Evolutionary conservation across 1,140 invertebrate species (phyloP).

Genomic region (Neodiprion lecontei): DNA sequence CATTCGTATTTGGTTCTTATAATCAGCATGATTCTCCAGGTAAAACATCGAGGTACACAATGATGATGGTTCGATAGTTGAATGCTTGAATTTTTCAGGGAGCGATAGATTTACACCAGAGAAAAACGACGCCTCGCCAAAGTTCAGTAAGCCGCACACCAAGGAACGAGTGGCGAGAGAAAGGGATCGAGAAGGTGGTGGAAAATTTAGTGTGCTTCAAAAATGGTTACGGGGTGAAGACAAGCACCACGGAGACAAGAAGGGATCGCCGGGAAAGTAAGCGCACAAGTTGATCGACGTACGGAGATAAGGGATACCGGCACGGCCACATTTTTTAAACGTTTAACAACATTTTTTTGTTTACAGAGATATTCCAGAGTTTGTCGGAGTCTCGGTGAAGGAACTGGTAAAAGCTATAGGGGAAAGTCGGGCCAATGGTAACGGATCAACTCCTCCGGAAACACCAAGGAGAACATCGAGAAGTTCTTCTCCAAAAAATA

Average conservation of each 20-base stretch:
- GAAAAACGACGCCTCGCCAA: slow-evolving; percentile 45
- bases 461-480: slow-evolving; percentile 71
- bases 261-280: slow-evolving; percentile 58
- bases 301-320: slow-evolving; percentile 15
- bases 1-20: slow-evolving; percentile 66
- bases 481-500: slow-evolving; percentile 69
- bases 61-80: slow-evolving; percentile 4
- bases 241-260: slow-evolving; percentile 55
- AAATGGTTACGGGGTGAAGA: slow-evolving; percentile 76
- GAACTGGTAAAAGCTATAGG: slow-evolving; percentile 82
- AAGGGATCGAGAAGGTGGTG: slow-evolving; percentile 58
- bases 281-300: slow-evolving; percentile 4
- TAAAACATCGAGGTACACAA: slow-evolving; percentile 15
- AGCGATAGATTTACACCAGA: slow-evolving; percentile 40
- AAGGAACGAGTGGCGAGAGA: slow-evolving; percentile 50
- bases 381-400: slow-evolving; percentile 79
- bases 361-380: slow-evolving; percentile 68
- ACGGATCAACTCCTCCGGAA: slow-evolving; percentile 76
- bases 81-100: slow-evolving; percentile 30
- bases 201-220: slow-evolving; percentile 71
- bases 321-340: not conserved
- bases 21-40: slow-evolving; percentile 47
- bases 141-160: slow-evolving; percentile 44
- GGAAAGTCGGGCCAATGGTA: slow-evolving; percentile 79
- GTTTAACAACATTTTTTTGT: slow-evolving; percentile 20